Base-by-base conservation (phyloP, 2,797 vertebrate genomes). In the Semaprochilodus insignis region DNA sequence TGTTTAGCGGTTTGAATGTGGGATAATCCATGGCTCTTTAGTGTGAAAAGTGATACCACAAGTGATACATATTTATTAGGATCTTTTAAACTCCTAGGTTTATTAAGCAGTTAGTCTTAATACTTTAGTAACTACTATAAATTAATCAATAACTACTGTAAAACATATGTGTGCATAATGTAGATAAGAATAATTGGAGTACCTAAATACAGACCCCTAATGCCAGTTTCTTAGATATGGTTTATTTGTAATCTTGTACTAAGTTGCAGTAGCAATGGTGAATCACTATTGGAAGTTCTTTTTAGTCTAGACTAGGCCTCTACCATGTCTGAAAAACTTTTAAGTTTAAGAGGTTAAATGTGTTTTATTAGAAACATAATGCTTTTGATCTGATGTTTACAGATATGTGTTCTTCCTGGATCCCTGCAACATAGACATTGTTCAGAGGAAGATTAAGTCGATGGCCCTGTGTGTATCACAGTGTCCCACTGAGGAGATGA, bases 351-450 rank as follows among this genome's bases (percentile, higher is more conserved):
- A 13, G 44, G 44, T 48, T 48, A 2, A 48, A 13, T 48, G 10
- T 48, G 2, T 48, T 48, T 0, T 48, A 51, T 51, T 31, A 73
- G 23, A 31, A 73, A n/a, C 14, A 8, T 74, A n/a, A 54, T 83
- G 16, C 1, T 23, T 74, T 69, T 69, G 8, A n/a, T 59, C 11
- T 69, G 25, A 59, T 83, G 31, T 40, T 81, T 82, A 40, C 92
- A 99, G 98, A 92, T 99, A 96, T 62, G 97, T 99, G 2, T 99
- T 99, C 94, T 99, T 99, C 92, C 90, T 99, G 95, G 97, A 99
- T 88, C 97, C 98, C 5, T 99, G 98, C 90, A 97, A 98, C 88
- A 94, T 99, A 82, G 98, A 99, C 92, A 91, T 98, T n/a, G 94
- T 97, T 71, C 94, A 97, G 88, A 94, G 96, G 93, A 98, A 94